These are phyloP conservation scores for Melolontha melolontha DNA, from an alignment of 2,888 invertebrate genomes.

Conservation along the genomic window DNA sequence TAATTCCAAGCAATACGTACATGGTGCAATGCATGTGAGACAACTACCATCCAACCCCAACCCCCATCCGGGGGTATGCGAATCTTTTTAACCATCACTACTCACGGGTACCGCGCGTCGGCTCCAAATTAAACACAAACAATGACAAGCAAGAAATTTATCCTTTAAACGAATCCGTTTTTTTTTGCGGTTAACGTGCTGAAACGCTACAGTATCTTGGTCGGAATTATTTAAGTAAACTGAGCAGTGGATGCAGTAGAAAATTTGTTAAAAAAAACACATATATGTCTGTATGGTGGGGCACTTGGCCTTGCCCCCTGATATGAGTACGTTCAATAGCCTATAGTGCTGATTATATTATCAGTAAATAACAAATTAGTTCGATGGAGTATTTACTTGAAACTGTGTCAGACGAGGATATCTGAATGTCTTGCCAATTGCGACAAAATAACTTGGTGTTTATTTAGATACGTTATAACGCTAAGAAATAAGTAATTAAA, in stretches of 20 bases:
- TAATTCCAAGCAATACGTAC: slow-evolving; percentile 63
- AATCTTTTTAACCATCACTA: slow-evolving; percentile 45
- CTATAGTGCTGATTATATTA: neutral
- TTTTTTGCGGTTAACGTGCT: neutral
- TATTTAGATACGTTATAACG: too few relatives aligned
- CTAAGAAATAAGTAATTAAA: too few relatives aligned
- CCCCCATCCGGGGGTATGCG: slow-evolving; percentile 67
- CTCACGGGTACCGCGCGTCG: neutral
- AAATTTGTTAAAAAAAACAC: slow-evolving; percentile 22
- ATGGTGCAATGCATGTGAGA: slow-evolving; percentile 64
- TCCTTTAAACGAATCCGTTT: neutral
- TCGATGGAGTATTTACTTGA: neutral
- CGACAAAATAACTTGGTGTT: too few relatives aligned
- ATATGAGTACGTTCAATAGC: too few relatives aligned
- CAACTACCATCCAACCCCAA: slow-evolving; percentile 67
- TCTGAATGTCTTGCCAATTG: slow-evolving; percentile 1
- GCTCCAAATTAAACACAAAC: slow-evolving; percentile 2
- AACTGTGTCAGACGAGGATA: slow-evolving; percentile 3
- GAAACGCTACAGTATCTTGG: neutral
- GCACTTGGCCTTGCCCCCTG: too few relatives aligned
- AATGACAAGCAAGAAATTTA: neutral
- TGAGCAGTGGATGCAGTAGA: slow-evolving; percentile 2
- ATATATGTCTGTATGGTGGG: slow-evolving; percentile 3
- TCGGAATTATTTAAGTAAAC: slow-evolving; percentile 4
- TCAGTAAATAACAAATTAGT: slow-evolving; percentile 14